Evolutionary conservation across 2,797 vertebrate genomes (phyloP), one percentile per base, ranked within the genome.

Genomic region (Cheirogaleus major): DNA sequence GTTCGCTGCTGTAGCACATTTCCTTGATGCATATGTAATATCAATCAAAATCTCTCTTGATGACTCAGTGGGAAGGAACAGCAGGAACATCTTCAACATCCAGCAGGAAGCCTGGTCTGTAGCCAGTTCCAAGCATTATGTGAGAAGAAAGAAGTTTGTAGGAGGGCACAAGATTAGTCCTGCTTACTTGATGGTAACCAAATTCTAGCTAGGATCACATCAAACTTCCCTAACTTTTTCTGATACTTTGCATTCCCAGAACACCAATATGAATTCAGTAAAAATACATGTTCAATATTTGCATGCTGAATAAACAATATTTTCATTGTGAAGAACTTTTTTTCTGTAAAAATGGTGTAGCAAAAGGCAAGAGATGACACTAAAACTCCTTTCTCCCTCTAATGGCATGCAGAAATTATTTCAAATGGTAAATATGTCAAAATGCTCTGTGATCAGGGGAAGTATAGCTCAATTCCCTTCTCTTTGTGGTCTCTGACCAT

Each of bases 11-110:
- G 59, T 7, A 81, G 65, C 70, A 78, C 79, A 57, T 94, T 91
- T 89, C 48, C 83, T 41, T 80, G 70, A 87, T 97, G 95, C 96
- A 97, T 94, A 95, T 86, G 89, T 86, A 89, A 69, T 89, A 97
- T 91, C 94, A 96, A 95, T 96, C 96, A 96, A 92, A 95, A 86
- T 91, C 20, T 55, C 57, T 95, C 88, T 67, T 96, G 96, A 97
- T 95, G 85, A 94, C 93, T 92, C 93, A 93, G 94, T 87, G 63
- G 69, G 89, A 88, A 93, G 50, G 38, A 95, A 50, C 91, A 97
- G 95, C 94, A n/a, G 97, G 96, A 76, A 52, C 10, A 1, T 91
- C 91, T 94, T 96, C 93, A 96, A 41, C 20, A 87, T 75, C 22
- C 91, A 87, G 89, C 82, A 18, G 93, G 97, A 95, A 78, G 59